Percentiles rank a stretch among this genome's conserved stretches.
Evolutionary conservation across 2,797 vertebrate species (phyloP).

Genomic region (Aldrovandia affinis): DNA sequence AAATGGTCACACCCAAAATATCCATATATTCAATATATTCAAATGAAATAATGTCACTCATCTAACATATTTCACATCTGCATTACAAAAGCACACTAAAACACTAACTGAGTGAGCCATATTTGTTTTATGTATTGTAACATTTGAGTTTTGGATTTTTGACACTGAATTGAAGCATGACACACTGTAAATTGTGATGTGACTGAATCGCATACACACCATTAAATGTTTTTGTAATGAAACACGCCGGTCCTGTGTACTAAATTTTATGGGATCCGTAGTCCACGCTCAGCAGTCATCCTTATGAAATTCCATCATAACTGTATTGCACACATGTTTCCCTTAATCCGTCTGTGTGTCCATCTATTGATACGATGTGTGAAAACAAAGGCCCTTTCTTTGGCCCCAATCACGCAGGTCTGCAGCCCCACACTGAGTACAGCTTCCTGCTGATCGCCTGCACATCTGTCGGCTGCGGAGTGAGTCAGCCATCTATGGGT

Average conservation of each 20-base stretch:
- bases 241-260: too few relatives aligned
- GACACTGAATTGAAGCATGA: too few relatives aligned
- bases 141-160: too few relatives aligned
- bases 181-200: too few relatives aligned
- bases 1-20: background rate
- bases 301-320: conserved; percentile 76
- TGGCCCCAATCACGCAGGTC: conserved; percentile 68
- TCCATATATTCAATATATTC: background rate
- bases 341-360: conserved; percentile 73
- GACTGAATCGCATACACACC: too few relatives aligned
- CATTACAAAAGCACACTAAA: background rate
- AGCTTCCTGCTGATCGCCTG: conserved; percentile 84
- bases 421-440: conserved; percentile 84
- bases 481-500: conserved; percentile 80
- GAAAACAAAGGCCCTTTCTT: conserved; percentile 53
- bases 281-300: conserved; percentile 71
- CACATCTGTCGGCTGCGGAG: conserved; percentile 82
- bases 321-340: conserved; percentile 78
- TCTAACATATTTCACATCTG: background rate
- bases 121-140: too few relatives aligned
- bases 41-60: too few relatives aligned
- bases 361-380: conserved; percentile 68
- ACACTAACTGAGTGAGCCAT: too few relatives aligned
- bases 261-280: background rate
- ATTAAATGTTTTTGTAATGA: background rate